Evolutionary conservation across 2,888 invertebrate genomes (phyloP).

Genomic region (Neuroscelio doddi): DNA sequence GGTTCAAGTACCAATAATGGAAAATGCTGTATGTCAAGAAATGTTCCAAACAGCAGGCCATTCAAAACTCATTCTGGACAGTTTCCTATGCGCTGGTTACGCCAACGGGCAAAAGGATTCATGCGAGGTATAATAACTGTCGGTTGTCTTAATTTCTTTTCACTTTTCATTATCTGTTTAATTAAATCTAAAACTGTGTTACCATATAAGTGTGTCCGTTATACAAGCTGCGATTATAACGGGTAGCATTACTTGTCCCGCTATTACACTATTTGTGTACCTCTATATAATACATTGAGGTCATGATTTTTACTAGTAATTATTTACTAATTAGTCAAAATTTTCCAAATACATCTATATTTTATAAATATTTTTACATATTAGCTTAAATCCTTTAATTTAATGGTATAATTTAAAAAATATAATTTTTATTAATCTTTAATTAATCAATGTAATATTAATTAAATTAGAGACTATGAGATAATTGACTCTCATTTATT

Average conservation of each 20-base stretch:
- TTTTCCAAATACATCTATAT: background rate
- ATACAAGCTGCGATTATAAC: constrained; percentile 51
- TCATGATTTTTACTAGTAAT: constrained; percentile 37
- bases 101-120: constrained; percentile 94
- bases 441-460: no score
- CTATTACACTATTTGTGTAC: constrained; percentile 33
- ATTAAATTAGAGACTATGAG: no score
- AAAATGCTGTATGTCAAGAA: constrained; percentile 92
- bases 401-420: no score
- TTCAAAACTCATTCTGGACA: constrained; percentile 87
- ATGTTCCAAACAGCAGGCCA: constrained; percentile 95
- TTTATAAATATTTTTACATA: no score
- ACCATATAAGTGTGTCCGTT: constrained; percentile 33
- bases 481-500: no score
- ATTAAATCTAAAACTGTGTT: constrained; percentile 44
- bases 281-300: constrained; percentile 25
- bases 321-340: constrained; percentile 16
- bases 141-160: constrained; percentile 19
- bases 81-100: constrained; percentile 94
- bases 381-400: no score
- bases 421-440: no score
- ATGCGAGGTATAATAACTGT: constrained; percentile 80
- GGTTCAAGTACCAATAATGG: constrained; percentile 93
- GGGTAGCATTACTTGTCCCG: constrained; percentile 47
- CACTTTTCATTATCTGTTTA: constrained; percentile 39